Evolutionary conservation across 2,113 vertebrate genomes (phyloP).

Genomic region (Scomber scombrus): DNA sequence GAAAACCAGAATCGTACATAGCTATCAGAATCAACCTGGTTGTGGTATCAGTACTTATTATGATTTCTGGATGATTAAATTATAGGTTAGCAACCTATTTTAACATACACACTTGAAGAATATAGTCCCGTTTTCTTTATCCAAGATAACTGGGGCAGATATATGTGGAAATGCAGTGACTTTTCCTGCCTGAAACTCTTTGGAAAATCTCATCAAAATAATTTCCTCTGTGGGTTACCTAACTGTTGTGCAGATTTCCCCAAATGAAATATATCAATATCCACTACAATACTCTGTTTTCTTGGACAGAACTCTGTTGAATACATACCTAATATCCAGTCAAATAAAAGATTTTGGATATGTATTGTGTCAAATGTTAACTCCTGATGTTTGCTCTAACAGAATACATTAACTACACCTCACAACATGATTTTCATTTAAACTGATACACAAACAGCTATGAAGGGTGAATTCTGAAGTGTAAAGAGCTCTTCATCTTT

Average conservation of each 20-base stretch:
- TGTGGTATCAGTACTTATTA: background rate
- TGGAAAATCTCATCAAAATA: conserved; percentile 15
- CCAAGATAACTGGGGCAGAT: background rate
- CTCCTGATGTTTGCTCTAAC: conserved; percentile 3
- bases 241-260: conserved; percentile 5
- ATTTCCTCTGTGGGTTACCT: background rate
- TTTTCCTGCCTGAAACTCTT: conserved; percentile 18
- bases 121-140: background rate
- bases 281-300: background rate
- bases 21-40: background rate
- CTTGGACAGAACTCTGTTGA: conserved; percentile 3
- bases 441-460: background rate
- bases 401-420: background rate
- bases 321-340: conserved; percentile 18
- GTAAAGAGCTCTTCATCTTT: too few species aligned
- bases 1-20: background rate
- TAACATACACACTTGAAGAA: background rate
- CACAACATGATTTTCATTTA: background rate
- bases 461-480: too few species aligned
- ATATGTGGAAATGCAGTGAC: conserved; percentile 2
- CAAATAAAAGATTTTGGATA: conserved; percentile 7
- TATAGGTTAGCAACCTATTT: background rate
- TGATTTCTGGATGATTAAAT: background rate
- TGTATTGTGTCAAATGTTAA: background rate
- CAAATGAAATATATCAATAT: conserved; percentile 4